These are phyloP conservation scores for Chaetodon auriga DNA, from an alignment of 2,113 vertebrate genomes.

Conservation along the genomic window DNA sequence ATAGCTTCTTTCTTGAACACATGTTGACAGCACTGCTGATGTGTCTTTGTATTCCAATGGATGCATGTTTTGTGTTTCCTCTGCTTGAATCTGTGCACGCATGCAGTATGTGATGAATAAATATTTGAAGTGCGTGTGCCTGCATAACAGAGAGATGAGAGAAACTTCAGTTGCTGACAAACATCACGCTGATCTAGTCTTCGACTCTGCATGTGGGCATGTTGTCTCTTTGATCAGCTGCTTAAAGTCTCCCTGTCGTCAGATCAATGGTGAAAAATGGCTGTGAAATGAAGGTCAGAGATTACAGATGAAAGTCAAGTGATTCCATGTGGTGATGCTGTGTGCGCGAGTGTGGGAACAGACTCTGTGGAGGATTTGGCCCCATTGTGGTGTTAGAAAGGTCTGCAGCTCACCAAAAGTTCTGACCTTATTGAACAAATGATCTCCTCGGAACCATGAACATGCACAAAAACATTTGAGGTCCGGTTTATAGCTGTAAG, in stretches of 20 bases:
- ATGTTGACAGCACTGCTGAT: too few relatives aligned
- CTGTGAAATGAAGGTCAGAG: not conserved
- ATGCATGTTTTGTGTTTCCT: not conserved
- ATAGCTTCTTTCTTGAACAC: not conserved
- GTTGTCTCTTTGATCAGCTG: not conserved
- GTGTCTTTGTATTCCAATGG: not conserved
- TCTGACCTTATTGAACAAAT: too few relatives aligned
- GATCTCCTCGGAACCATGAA: too few relatives aligned
- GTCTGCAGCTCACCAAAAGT: too few relatives aligned
- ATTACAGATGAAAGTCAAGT: not conserved
- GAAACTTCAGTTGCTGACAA: not conserved
- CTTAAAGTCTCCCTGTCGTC: constrained; percentile 1
- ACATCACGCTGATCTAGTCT: not conserved
- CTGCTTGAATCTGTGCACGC: not conserved
- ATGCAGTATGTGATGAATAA: not conserved
- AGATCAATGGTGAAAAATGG: not conserved
- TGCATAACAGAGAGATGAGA: not conserved
- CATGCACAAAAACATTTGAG: too few relatives aligned
- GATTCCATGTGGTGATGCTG: not conserved
- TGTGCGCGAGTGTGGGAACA: not conserved
- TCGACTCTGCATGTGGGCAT: not conserved
- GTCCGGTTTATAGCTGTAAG: too few relatives aligned
- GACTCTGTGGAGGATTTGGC: too few relatives aligned
- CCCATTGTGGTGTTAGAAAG: too few relatives aligned
- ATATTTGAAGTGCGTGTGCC: not conserved